Conservation (phyloP, 1,140 invertebrate genomes). For the Anastrepha obliqua region DNA sequence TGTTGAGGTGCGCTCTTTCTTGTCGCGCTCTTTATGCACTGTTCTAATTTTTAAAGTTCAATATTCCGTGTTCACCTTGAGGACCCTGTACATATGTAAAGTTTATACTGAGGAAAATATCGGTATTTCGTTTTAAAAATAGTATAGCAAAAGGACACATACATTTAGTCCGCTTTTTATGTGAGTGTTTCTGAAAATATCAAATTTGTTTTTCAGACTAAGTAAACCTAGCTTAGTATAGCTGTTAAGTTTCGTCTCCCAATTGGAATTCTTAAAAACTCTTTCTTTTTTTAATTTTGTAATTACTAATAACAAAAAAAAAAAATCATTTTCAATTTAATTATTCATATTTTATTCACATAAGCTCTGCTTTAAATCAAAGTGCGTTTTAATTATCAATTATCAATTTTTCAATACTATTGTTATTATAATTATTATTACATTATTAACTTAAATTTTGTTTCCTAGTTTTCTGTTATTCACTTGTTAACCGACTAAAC, state of each 20-base stretch:
- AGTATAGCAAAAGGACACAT: too few relatives aligned
- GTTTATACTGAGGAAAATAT: too few relatives aligned
- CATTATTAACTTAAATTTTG: slow-evolving; percentile 38
- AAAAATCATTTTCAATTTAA: neutral
- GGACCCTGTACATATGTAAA: too few relatives aligned
- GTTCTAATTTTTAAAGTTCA: too few relatives aligned
- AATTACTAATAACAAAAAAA: slow-evolving; percentile 36
- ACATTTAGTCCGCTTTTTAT: neutral
- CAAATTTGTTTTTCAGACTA: neutral
- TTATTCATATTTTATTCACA: slow-evolving; percentile 34
- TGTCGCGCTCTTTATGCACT: too few relatives aligned
- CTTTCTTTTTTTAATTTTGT: neutral
- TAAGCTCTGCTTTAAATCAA: slow-evolving; percentile 48
- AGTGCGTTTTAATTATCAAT: slow-evolving; percentile 42
- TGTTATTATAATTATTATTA: slow-evolving; percentile 28
- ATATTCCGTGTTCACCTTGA: too few relatives aligned
- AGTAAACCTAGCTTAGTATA: neutral
- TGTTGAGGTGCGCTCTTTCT: too few relatives aligned
- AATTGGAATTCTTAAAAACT: neutral
- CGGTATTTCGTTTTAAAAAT: too few relatives aligned
- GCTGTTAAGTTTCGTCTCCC: neutral
- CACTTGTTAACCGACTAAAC: slow-evolving; percentile 60
- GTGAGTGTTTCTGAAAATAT: neutral
- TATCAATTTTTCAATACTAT: slow-evolving; percentile 26
- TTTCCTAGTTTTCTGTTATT: slow-evolving; percentile 32